phyloP scores from a whole-genome alignment of 2,797 vertebrate genomes.

The Rachycentron canadum region DNA sequence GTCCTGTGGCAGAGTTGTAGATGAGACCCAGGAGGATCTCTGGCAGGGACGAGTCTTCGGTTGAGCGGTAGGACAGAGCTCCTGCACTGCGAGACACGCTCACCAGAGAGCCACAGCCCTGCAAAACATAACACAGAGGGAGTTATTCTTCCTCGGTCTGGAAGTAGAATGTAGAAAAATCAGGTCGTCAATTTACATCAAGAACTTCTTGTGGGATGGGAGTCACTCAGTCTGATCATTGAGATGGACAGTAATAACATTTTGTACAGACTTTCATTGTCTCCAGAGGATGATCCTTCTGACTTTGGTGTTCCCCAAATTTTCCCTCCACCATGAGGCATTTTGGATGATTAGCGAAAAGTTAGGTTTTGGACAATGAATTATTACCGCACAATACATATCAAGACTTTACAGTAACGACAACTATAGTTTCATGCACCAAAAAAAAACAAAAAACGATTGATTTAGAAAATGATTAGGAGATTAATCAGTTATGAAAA shows the following conservation, averaged over 20 bases:
- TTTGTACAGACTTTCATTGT: background rate
- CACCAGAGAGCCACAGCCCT: conserved; percentile 96
- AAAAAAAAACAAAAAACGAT: no score
- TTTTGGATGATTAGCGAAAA: no score
- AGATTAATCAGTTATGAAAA: background rate
- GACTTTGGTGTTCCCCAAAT: no score
- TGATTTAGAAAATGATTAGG: background rate
- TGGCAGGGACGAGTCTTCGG: conserved; percentile 91
- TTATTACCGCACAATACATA: no score
- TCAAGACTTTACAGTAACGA: no score
- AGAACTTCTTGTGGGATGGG: background rate
- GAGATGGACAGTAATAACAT: no score
- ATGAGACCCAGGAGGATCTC: conserved; percentile 96
- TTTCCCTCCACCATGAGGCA: background rate
- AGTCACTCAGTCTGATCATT: no score
- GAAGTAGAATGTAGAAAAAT: background rate
- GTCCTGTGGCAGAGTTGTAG: conserved; percentile 96
- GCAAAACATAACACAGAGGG: conserved; percentile 24
- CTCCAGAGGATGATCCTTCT: background rate
- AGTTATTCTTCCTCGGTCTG: background rate
- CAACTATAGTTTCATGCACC: no score
- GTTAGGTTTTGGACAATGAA: background rate
- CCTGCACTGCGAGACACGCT: conserved; percentile 95
- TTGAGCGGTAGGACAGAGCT: conserved; percentile 92
- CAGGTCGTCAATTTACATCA: background rate